A percentile compares a stretch with the other conserved stretches of the same genome.
Evolutionary conservation across 1,140 invertebrate genomes (phyloP).

Genomic region (Nomia melanderi): DNA sequence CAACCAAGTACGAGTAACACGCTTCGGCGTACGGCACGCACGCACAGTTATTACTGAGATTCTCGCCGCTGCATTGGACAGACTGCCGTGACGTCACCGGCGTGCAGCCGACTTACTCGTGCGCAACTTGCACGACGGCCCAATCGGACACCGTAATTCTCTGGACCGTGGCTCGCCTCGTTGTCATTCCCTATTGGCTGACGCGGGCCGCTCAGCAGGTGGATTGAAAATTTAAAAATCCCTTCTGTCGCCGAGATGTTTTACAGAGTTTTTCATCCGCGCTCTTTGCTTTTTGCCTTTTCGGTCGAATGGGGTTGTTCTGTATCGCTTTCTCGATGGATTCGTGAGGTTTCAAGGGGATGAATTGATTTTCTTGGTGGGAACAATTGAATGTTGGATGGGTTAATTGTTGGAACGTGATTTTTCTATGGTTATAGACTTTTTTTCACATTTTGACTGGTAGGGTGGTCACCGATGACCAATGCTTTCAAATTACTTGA

Average conservation of each 20-base stretch:
- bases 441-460: no score
- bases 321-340: no score
- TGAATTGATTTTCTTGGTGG: no score
- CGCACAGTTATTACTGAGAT: conserved; percentile 31
- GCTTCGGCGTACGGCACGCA: conserved; percentile 33
- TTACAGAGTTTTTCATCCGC: background rate
- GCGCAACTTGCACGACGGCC: conserved; percentile 22
- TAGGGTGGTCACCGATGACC: no score
- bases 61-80: conserved; percentile 38
- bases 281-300: no score
- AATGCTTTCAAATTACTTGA: no score
- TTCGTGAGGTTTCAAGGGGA: no score
- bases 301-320: no score
- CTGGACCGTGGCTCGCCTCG: background rate
- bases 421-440: no score
- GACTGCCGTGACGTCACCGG: conserved; percentile 44
- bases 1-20: conserved; percentile 45
- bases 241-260: background rate
- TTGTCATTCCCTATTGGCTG: conserved; percentile 15
- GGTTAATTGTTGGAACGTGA: no score
- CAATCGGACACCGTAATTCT: conserved; percentile 24
- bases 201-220: conserved; percentile 36
- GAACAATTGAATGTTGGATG: no score
- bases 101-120: conserved; percentile 23
- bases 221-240: conserved; percentile 45